A percentile compares a stretch with the other conserved stretches of the same genome.
Evolutionary conservation across 1,140 invertebrate genomes (phyloP).

Genomic region (Diorhabda elongata): DNA sequence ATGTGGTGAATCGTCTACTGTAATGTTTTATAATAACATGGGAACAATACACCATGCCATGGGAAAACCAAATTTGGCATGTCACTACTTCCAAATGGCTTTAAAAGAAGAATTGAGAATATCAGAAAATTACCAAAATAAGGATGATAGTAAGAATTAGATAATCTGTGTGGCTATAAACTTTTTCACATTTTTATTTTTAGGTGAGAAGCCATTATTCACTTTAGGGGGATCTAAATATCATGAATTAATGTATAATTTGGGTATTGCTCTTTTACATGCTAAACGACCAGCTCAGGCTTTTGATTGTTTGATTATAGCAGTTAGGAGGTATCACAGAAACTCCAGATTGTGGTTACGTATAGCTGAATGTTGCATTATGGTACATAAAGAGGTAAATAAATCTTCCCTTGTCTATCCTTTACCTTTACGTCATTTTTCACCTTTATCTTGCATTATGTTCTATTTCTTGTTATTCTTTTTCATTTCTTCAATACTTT

Average conservation of each 20-base stretch:
- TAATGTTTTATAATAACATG: constrained; percentile 86
- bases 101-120: constrained; percentile 72
- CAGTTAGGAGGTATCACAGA: constrained; percentile 77
- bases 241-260: constrained; percentile 85
- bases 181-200: not conserved
- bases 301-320: constrained; percentile 88
- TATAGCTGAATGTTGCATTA: constrained; percentile 88
- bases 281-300: constrained; percentile 75
- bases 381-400: constrained; percentile 62
- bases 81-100: constrained; percentile 81
- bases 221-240: constrained; percentile 58
- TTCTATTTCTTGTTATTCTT: too few relatives aligned
- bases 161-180: not conserved
- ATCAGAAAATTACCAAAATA: constrained; percentile 39
- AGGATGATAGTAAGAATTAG: constrained; percentile 29
- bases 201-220: constrained; percentile 52
- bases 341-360: constrained; percentile 89
- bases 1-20: constrained; percentile 59
- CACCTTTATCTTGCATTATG: too few relatives aligned
- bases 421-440: too few relatives aligned
- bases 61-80: constrained; percentile 80
- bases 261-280: constrained; percentile 82
- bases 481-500: too few relatives aligned
- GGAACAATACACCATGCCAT: constrained; percentile 83
- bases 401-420: not conserved